These are phyloP conservation scores for Forbesichthys agassizii DNA, from an alignment of 2,113 vertebrate genomes.

Conservation along the genomic window DNA sequence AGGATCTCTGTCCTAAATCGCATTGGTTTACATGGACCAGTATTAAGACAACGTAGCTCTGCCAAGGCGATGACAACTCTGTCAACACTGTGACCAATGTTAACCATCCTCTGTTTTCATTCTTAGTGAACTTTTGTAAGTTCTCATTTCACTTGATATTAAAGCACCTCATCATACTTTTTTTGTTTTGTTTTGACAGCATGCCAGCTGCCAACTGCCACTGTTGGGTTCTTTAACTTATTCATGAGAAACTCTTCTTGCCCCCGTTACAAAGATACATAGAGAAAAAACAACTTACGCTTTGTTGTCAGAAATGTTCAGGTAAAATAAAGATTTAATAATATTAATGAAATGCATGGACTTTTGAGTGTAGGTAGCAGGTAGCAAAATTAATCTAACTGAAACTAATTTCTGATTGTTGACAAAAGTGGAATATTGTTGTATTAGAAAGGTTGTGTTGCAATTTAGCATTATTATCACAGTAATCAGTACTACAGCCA, in stretches of 20 bases:
- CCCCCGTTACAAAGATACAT: background rate
- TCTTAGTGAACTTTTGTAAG: background rate
- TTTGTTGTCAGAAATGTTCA: background rate
- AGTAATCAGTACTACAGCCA: constrained; percentile 8
- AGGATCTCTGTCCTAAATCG: no score
- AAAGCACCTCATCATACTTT: constrained; percentile 1
- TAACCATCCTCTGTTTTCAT: constrained; percentile 25
- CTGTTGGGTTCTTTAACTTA: constrained; percentile 21
- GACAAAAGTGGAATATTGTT: background rate
- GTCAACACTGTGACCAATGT: constrained; percentile 32
- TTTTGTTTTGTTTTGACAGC: constrained; percentile 10
- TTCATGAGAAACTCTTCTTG: constrained; percentile 10
- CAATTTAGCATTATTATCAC: constrained; percentile 16
- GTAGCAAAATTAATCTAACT: no score
- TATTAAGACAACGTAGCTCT: constrained; percentile 38
- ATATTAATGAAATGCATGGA: no score
- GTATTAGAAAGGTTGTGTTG: background rate
- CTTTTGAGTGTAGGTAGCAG: no score
- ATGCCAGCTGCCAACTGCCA: constrained; percentile 7
- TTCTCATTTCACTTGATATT: constrained; percentile 16
- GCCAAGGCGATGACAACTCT: constrained; percentile 45
- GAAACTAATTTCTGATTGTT: constrained; percentile 21
- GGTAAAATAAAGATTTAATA: background rate
- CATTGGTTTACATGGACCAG: constrained; percentile 28
- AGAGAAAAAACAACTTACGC: constrained; percentile 10